These are phyloP conservation scores for Proctacanthus coquilletti DNA, from an alignment of 1,140 invertebrate genomes.

Conservation along the genomic window DNA sequence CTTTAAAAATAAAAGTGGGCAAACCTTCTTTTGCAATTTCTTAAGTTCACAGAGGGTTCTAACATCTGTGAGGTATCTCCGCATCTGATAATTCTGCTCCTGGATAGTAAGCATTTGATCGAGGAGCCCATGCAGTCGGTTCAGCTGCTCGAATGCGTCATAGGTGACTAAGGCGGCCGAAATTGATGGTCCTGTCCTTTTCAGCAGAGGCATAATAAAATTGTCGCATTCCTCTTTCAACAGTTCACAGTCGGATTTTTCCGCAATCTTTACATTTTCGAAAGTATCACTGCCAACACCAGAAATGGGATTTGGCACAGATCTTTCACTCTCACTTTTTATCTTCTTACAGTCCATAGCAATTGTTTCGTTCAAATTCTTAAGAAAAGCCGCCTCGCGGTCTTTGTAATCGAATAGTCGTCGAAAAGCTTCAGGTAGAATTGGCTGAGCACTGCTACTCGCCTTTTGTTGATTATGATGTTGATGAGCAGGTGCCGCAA, in stretches of 20 bases:
- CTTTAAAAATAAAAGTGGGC: no score
- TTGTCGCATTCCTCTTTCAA: slow-evolving; percentile 8
- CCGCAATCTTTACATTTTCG: no score
- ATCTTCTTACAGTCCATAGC: slow-evolving; percentile 5
- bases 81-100: slow-evolving; percentile 50
- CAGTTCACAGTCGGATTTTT: neutral
- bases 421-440: slow-evolving; percentile 6
- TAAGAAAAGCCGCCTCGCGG: slow-evolving; percentile 8
- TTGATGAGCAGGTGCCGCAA: slow-evolving; percentile 20
- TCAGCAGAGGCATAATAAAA: slow-evolving; percentile 18
- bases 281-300: no score
- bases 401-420: slow-evolving; percentile 4
- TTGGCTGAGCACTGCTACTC: no score
- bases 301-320: no score
- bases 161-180: slow-evolving; percentile 34
- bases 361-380: slow-evolving; percentile 7
- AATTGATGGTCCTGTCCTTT: slow-evolving; percentile 29
- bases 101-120: slow-evolving; percentile 56
- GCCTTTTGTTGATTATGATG: slow-evolving; percentile 13
- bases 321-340: neutral
- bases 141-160: slow-evolving; percentile 55
- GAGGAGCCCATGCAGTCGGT: slow-evolving; percentile 55
- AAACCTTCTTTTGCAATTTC: slow-evolving; percentile 32
- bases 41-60: slow-evolving; percentile 53
- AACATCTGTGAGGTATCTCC: slow-evolving; percentile 51